Evolutionary conservation across 1,140 invertebrate species (phyloP), one percentile per base, ranked within the genome.

Genomic region (Conus ventricosus): DNA sequence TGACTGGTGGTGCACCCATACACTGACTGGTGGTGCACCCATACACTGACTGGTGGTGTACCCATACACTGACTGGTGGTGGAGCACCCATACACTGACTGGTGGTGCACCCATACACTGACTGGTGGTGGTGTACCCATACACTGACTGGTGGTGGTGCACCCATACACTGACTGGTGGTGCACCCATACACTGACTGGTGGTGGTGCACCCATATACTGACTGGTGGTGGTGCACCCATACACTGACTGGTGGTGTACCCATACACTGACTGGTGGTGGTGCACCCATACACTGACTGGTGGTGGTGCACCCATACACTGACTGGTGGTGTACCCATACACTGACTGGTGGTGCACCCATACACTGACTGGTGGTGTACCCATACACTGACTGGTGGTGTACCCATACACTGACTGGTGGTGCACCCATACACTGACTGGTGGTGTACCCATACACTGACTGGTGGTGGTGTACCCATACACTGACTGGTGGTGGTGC

Each of bases 21-120:
- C 57, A 82, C 84, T 51, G 91, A 94, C 94, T n/a, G 39, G 39
- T 39, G 3, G 39, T 39, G 39, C 39, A 39, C 39, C 39, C 39
- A 15, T 8, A 60, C 57, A 82, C 84, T 51, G 91, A 94, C 94
- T n/a, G 39, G 39, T 39, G 3, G 39, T 39, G 39, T 3, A 39
- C 39, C 39, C 39, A 15, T 8, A 60, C 57, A 82, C 84, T 51
- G 91, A 94, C 94, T n/a, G n/a, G n/a, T n/a, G n/a, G n/a, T n/a
- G n/a, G n/a, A n/a, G n/a, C n/a, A n/a, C n/a, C n/a, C n/a, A n/a
- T n/a, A n/a, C n/a, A n/a, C n/a, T n/a, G n/a, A n/a, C n/a, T n/a
- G 39, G 39, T 39, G 3, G 39, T 39, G 39, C 39, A 39, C 39
- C 39, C 39, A 15, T 8, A 60, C 57, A 82, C 84, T 51, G 91